Evolutionary conservation across 37 sponge, comb jelly and placozoan genomes (phyloP).

Genomic region (Crambe crambe): DNA sequence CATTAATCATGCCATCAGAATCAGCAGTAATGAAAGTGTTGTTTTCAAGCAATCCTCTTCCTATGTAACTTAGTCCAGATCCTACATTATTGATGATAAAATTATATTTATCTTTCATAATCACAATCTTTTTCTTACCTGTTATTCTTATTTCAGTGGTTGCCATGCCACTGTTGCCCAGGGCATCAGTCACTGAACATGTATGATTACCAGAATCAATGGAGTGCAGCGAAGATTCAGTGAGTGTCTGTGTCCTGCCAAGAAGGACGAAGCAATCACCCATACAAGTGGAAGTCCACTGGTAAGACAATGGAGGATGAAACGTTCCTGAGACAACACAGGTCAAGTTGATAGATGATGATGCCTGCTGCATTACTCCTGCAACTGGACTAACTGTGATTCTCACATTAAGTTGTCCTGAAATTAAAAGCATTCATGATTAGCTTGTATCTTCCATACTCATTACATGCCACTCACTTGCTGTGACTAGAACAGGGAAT

Average conservation of each 20-base stretch:
- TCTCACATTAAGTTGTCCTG: slow-evolving; percentile 1
- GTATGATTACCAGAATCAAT: slow-evolving; percentile 18
- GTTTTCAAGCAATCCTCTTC: not conserved
- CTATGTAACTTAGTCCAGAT: not conserved
- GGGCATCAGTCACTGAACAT: not conserved
- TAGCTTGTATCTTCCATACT: no score
- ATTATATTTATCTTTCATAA: not conserved
- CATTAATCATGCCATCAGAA: not conserved
- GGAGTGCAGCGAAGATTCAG: not conserved
- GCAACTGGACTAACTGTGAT: not conserved
- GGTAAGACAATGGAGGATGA: slow-evolving; percentile 5
- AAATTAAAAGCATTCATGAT: not conserved
- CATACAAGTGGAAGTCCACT: slow-evolving; percentile 11
- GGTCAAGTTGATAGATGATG: not conserved
- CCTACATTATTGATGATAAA: not conserved
- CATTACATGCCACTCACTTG: not conserved
- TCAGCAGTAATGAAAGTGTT: slow-evolving; percentile 9
- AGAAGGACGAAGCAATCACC: not conserved
- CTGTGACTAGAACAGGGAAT: not conserved
- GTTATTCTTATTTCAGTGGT: not conserved
- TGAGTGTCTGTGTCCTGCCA: not conserved
- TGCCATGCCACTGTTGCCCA: slow-evolving; percentile 1
- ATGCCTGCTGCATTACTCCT: not conserved
- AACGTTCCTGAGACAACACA: slow-evolving; percentile 7
- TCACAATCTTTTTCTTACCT: not conserved